These are phyloP conservation scores for Pelobates cultripes DNA, from an alignment of 2,797 vertebrate genomes.

Conservation along the genomic window DNA sequence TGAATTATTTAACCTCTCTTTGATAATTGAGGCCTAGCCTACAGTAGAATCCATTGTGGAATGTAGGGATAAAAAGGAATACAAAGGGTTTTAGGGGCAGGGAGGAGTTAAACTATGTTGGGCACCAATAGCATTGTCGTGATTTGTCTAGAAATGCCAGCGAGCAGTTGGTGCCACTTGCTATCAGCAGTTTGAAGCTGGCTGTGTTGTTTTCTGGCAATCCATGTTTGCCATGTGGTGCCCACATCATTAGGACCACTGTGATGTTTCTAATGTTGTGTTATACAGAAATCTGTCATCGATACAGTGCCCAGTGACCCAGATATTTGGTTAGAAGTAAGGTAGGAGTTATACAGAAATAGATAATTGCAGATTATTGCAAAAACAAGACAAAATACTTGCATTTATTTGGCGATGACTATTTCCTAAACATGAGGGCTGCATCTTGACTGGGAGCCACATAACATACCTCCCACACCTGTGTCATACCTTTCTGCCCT, in stretches of 20 bases:
- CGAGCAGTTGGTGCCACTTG: background rate
- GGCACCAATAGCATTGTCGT: background rate
- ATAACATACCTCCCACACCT: too few relatives aligned
- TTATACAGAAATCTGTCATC: background rate
- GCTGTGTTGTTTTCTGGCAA: background rate
- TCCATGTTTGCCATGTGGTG: constrained; percentile 10
- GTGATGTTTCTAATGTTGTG: background rate
- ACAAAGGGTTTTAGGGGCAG: background rate
- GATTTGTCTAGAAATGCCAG: background rate
- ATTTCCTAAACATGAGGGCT: too few relatives aligned
- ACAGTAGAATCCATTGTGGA: background rate
- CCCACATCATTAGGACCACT: constrained; percentile 10
- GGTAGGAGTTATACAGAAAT: too few relatives aligned
- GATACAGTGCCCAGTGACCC: background rate
- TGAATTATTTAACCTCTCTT: constrained; percentile 4
- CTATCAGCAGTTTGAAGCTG: constrained; percentile 22
- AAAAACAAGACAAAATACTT: too few relatives aligned
- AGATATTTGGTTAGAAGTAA: too few relatives aligned
- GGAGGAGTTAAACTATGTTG: background rate
- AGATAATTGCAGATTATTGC: too few relatives aligned
- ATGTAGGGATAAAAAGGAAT: background rate
- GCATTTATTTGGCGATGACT: too few relatives aligned
- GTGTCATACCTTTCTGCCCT: too few relatives aligned
- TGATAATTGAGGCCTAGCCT: background rate
- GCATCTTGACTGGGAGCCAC: too few relatives aligned